Evolutionary conservation across 2,113 vertebrate species (phyloP).

Genomic region (Eubucco bourcierii): DNA sequence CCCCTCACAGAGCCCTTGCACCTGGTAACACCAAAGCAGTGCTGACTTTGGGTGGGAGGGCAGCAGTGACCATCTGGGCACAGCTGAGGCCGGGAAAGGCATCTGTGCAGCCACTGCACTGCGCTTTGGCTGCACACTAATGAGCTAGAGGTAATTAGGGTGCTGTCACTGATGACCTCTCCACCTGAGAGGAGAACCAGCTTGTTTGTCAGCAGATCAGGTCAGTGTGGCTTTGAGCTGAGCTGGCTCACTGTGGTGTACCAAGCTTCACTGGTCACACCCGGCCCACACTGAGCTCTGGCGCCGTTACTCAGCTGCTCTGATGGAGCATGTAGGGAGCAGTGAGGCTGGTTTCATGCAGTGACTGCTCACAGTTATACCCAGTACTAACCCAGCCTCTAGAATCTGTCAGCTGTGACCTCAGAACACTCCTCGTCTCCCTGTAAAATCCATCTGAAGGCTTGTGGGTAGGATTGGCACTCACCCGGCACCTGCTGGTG

Average conservation of each 20-base stretch:
- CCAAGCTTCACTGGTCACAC: not conserved
- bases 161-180: not conserved
- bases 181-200: not conserved
- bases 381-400: not conserved
- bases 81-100: not conserved
- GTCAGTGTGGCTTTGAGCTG: not conserved
- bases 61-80: not conserved
- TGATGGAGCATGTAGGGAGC: too few species aligned
- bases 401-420: not conserved
- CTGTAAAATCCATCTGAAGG: not conserved
- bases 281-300: not conserved
- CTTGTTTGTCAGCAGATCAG: not conserved
- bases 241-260: rapidly evolving
- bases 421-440: not conserved
- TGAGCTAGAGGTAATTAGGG: not conserved
- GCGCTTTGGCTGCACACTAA: not conserved
- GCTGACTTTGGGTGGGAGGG: not conserved
- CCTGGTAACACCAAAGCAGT: rapidly evolving
- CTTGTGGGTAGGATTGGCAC: not conserved
- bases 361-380: not conserved
- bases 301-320: not conserved
- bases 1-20: not conserved
- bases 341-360: not conserved
- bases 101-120: not conserved
- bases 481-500: conserved; percentile 8